These are phyloP conservation scores for Falco punctatus DNA, from an alignment of 2,113 vertebrate genomes.

Conservation along the genomic window DNA sequence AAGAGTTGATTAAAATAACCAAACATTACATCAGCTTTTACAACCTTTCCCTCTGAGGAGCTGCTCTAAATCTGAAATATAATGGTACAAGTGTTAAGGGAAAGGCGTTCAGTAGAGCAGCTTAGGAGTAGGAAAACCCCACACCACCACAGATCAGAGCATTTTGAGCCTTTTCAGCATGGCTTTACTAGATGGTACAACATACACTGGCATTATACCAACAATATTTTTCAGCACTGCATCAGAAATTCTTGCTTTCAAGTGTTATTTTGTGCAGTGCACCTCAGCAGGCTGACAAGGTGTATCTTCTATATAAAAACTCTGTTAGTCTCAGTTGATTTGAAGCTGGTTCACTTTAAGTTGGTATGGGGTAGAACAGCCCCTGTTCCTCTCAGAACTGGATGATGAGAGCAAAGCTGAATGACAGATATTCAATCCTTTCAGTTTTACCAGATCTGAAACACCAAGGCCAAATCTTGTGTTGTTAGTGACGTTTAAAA, in stretches of 20 bases:
- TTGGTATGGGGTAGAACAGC: neutral
- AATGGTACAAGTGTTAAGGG: neutral
- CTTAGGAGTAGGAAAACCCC: neutral
- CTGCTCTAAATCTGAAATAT: neutral
- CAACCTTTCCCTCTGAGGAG: neutral
- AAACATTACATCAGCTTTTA: conserved; percentile 6
- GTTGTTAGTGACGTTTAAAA: neutral
- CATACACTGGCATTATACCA: neutral
- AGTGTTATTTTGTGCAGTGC: neutral
- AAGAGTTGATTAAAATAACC: neutral
- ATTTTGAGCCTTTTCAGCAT: neutral
- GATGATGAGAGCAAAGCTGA: neutral
- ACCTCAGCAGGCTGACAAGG: neutral
- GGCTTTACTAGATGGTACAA: neutral
- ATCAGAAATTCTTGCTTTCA: neutral
- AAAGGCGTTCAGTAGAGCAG: neutral
- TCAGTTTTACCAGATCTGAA: neutral
- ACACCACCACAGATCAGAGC: neutral
- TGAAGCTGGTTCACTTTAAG: neutral
- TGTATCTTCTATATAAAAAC: neutral
- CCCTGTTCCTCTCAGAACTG: neutral
- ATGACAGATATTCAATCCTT: neutral
- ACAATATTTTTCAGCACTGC: neutral
- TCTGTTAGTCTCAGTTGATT: neutral
- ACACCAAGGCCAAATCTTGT: neutral